These are phyloP conservation scores for Agrotis segetum DNA, from an alignment of 2,888 invertebrate genomes.

Conservation along the genomic window DNA sequence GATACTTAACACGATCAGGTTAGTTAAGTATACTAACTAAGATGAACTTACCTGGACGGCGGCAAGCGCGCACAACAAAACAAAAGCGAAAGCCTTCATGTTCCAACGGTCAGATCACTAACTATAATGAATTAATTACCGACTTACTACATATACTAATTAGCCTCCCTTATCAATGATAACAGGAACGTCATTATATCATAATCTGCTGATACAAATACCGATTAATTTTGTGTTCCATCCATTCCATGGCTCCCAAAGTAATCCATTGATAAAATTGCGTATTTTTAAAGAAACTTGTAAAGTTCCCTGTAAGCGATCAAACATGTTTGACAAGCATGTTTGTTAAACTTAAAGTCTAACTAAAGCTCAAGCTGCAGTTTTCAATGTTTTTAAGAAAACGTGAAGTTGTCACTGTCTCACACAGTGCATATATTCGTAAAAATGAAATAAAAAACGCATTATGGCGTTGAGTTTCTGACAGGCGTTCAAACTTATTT, in stretches of 20 bases:
- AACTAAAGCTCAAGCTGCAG: no score
- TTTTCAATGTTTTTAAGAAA: no score
- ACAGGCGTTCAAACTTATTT: no score
- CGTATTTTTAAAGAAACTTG: conserved; percentile 50
- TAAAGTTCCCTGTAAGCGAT: no score
- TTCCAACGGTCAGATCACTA: conserved; percentile 67
- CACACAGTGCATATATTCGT: no score
- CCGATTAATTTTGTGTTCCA: conserved; percentile 68
- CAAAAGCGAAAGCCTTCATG: conserved; percentile 83
- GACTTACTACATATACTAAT: conserved; percentile 63
- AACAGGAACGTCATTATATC: conserved; percentile 62
- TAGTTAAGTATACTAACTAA: neutral
- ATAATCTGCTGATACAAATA: conserved; percentile 69
- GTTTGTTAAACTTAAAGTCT: no score
- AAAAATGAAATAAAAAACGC: no score
- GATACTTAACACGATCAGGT: neutral
- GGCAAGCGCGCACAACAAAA: conserved; percentile 80
- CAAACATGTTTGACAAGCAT: no score
- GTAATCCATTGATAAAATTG: conserved; percentile 68
- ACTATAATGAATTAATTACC: conserved; percentile 59
- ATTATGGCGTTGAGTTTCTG: no score
- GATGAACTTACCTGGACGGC: conserved; percentile 80
- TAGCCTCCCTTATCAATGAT: conserved; percentile 62
- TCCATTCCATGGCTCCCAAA: conserved; percentile 50
- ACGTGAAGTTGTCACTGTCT: no score